Evolutionary conservation across 2,113 vertebrate species (phyloP).

Genomic region (Barnardius zonarius): DNA sequence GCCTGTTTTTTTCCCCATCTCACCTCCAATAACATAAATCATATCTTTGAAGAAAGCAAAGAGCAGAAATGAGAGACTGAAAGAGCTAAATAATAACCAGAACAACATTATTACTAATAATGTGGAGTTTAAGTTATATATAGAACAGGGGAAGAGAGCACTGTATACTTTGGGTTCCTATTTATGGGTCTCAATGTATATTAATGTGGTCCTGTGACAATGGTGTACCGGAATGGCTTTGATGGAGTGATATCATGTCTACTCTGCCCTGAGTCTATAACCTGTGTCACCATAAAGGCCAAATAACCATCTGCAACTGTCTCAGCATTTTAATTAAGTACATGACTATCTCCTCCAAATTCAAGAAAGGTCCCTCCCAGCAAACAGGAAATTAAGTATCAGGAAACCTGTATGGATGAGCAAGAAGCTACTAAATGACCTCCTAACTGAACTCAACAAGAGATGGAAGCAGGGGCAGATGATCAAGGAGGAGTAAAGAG

Average conservation of each 20-base stretch:
- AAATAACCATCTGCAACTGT: background rate
- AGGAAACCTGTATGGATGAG: background rate
- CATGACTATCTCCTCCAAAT: background rate
- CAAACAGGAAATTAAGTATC: background rate
- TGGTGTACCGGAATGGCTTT: background rate
- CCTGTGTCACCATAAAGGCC: background rate
- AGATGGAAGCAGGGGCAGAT: background rate
- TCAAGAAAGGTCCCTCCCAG: background rate
- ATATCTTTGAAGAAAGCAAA: background rate
- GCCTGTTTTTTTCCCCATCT: background rate
- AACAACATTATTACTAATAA: background rate
- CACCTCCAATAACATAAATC: background rate
- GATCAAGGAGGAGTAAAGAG: background rate
- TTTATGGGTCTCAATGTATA: background rate
- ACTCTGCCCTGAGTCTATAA: background rate
- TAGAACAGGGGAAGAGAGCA: background rate
- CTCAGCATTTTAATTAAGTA: background rate
- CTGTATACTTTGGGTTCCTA: background rate
- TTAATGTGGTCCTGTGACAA: background rate
- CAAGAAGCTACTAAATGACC: background rate
- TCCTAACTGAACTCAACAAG: background rate
- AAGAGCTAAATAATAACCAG: background rate
- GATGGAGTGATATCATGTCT: background rate
- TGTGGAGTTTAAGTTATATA: background rate
- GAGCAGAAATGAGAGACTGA: background rate